These are phyloP conservation scores for Cherax destructor DNA, from an alignment of 1,140 invertebrate species.

Conservation along the genomic window DNA sequence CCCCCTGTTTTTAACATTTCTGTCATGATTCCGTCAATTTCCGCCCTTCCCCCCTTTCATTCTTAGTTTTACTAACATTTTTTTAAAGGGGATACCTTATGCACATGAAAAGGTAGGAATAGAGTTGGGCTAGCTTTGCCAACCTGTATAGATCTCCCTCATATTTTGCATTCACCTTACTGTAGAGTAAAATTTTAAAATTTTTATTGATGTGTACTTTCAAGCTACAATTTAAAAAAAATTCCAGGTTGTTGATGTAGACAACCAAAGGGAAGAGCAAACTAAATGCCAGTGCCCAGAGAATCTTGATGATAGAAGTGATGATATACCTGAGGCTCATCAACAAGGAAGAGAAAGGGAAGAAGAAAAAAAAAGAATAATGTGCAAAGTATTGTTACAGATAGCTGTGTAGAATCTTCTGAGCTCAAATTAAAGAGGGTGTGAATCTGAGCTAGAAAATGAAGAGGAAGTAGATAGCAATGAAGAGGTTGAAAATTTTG, in stretches of 20 bases:
- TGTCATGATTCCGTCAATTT: no score
- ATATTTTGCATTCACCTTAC: no score
- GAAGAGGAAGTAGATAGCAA: conserved; percentile 34
- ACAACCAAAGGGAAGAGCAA: background rate
- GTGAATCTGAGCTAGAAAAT: background rate
- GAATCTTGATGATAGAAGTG: background rate
- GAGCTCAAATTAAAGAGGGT: background rate
- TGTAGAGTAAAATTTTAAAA: no score
- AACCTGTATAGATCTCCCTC: no score
- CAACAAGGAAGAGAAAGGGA: background rate
- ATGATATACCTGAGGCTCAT: background rate
- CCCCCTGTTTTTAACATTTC: no score
- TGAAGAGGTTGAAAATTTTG: conserved; percentile 17
- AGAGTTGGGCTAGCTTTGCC: no score
- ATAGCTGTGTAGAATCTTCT: background rate
- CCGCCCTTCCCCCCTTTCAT: no score
- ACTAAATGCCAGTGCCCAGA: background rate
- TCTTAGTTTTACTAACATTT: no score
- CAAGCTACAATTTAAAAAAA: background rate
- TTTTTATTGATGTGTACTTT: no score
- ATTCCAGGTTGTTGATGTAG: background rate
- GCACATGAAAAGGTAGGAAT: no score
- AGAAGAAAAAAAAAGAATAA: background rate
- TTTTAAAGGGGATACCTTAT: no score
- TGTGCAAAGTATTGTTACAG: background rate